Conservation (phyloP, 30 jellyfish, hydroid and myxozoan species). For the Aurelia coerulea region DNA sequence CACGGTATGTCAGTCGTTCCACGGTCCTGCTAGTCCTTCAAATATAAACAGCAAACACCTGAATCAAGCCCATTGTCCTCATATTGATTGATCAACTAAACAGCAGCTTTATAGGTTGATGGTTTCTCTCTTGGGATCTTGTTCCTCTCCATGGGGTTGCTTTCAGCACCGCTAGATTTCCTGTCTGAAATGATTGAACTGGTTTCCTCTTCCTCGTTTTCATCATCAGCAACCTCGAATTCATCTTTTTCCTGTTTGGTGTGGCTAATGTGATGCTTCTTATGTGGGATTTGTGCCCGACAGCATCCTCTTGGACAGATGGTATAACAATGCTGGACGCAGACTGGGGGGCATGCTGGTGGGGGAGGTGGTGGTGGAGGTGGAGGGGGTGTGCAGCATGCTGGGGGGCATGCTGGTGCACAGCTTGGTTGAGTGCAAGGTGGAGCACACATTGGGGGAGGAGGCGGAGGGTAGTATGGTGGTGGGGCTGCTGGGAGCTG, state of each 20-base stretch:
- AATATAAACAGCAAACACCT: no score
- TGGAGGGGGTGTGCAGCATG: slow-evolving; percentile 89
- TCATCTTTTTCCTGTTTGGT: not conserved
- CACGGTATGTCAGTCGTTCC: no score
- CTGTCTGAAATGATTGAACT: slow-evolving; percentile 57
- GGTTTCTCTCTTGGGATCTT: slow-evolving; percentile 64
- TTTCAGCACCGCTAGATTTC: slow-evolving; percentile 50
- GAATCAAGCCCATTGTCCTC: no score
- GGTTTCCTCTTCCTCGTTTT: slow-evolving; percentile 39
- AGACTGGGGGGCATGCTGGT: slow-evolving; percentile 77
- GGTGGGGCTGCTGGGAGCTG: slow-evolving; percentile 76
- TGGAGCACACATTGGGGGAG: slow-evolving; percentile 71
- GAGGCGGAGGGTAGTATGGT: slow-evolving; percentile 69
- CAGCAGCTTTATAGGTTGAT: slow-evolving; percentile 55
- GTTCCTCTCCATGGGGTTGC: slow-evolving; percentile 62
- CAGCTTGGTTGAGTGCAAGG: slow-evolving; percentile 83
- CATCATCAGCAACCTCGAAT: slow-evolving; percentile 29
- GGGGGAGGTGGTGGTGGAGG: slow-evolving; percentile 92
- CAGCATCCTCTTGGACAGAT: slow-evolving; percentile 80
- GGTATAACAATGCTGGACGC: slow-evolving; percentile 72
- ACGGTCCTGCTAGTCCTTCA: no score
- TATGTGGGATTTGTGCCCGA: slow-evolving; percentile 46
- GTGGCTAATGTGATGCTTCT: slow-evolving; percentile 54
- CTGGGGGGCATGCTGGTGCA: slow-evolving; percentile 93
- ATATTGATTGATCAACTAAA: not conserved